Percentiles rank a stretch among this genome's conserved stretches.
Evolutionary conservation across 2,888 invertebrate species (phyloP).

Genomic region (Theristus sp.): DNA sequence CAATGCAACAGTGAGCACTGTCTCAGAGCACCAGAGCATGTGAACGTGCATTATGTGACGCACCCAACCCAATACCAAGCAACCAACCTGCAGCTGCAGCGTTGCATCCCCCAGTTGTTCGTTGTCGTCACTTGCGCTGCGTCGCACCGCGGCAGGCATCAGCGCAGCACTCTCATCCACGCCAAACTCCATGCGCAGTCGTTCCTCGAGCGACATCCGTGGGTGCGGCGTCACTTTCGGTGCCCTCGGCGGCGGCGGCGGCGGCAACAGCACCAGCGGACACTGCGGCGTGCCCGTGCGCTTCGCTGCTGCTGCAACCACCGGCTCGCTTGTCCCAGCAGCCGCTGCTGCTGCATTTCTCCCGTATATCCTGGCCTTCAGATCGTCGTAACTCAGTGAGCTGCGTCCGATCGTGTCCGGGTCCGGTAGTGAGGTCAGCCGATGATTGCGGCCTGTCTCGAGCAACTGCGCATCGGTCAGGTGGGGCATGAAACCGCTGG

Average conservation of each 20-base stretch:
- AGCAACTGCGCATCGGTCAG: background rate
- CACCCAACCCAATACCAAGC: too few species aligned
- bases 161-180: background rate
- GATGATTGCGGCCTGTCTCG: background rate
- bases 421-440: background rate
- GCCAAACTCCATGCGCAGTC: background rate
- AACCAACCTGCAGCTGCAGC: too few species aligned
- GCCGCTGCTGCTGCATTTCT: too few species aligned
- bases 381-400: conserved; percentile 2
- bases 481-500: background rate
- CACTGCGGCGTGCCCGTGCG: background rate
- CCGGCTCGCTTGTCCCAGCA: too few species aligned
- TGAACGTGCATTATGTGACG: too few species aligned
- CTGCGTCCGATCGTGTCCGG: background rate
- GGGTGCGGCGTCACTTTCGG: background rate
- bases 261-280: background rate
- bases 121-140: too few species aligned
- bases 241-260: background rate
- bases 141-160: too few species aligned
- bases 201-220: background rate
- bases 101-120: too few species aligned
- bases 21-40: too few species aligned
- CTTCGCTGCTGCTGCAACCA: background rate
- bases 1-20: too few species aligned
- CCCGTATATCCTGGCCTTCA: conserved; percentile 3